A percentile compares a stretch with the other conserved stretches of the same genome.
phyloP scores from a whole-genome alignment of 2,113 vertebrate species.

The Psophia crepitans region DNA sequence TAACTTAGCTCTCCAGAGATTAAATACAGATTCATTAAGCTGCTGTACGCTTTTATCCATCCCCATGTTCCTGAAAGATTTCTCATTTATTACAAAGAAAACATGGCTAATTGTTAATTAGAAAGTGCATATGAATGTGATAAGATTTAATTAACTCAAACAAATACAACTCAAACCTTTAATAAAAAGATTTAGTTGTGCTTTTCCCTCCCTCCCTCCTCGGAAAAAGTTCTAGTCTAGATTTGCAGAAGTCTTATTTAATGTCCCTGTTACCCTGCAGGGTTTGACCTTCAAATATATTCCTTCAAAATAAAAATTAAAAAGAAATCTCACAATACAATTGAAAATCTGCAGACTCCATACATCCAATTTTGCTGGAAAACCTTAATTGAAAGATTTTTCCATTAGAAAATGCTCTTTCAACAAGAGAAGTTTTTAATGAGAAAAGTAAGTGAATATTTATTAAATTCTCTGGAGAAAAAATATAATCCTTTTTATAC shows the following conservation, averaged over 20 bases:
- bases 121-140: constrained; percentile 39
- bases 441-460: neutral
- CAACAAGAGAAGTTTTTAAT: neutral
- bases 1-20: constrained; percentile 34
- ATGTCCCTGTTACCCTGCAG: neutral
- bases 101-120: constrained; percentile 66
- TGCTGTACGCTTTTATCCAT: constrained; percentile 7
- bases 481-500: neutral
- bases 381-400: neutral
- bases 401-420: neutral
- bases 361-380: neutral
- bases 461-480: neutral
- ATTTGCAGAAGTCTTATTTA: neutral
- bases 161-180: constrained; percentile 52
- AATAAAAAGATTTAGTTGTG: constrained; percentile 23
- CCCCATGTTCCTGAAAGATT: constrained; percentile 46
- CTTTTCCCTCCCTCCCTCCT: neutral
- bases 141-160: constrained; percentile 68
- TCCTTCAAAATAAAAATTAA: neutral
- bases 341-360: neutral
- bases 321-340: neutral
- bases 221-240: neutral
- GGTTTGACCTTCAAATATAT: neutral
- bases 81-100: constrained; percentile 66
- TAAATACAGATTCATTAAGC: constrained; percentile 47